Conservation (phyloP, 2,888 invertebrate species). For the Lithophane socia region DNA sequence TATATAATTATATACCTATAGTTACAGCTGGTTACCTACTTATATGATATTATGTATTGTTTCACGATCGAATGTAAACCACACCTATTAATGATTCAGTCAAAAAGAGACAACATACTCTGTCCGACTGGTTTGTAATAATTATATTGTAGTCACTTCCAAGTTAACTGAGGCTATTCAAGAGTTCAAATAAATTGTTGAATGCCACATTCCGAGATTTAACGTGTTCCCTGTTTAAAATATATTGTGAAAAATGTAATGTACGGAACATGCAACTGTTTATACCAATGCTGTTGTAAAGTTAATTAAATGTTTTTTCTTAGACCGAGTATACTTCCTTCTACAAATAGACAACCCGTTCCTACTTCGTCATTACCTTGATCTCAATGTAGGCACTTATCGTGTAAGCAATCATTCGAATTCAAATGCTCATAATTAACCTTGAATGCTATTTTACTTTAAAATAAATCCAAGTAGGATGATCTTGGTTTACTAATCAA, state of each 20-base stretch:
- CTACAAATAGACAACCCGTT: conserved; percentile 10
- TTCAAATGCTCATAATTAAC: conserved; percentile 15
- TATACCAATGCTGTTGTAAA: conserved; percentile 84
- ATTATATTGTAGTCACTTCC: conserved; percentile 33
- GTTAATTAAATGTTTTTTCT: conserved; percentile 84
- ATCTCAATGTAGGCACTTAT: not conserved
- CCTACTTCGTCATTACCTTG: conserved; percentile 21
- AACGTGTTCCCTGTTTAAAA: conserved; percentile 54
- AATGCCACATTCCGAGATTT: conserved; percentile 61
- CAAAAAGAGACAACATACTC: conserved; percentile 34
- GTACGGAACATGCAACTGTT: conserved; percentile 69
- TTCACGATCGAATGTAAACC: conserved; percentile 44
- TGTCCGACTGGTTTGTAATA: conserved; percentile 24
- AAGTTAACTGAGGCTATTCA: conserved; percentile 54
- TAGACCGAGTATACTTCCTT: conserved; percentile 50
- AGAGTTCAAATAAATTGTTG: conserved; percentile 60
- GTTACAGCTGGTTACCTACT: conserved; percentile 31
- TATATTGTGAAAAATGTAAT: conserved; percentile 51
- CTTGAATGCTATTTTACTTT: conserved; percentile 30
- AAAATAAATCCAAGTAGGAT: conserved; percentile 8
- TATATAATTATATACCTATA: conserved; percentile 13
- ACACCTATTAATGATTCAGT: conserved; percentile 40
- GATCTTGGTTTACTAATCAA: not conserved
- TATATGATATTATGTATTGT: conserved; percentile 10
- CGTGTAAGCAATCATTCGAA: conserved; percentile 2